Base-by-base conservation (phyloP, 30 jellyfish, hydroid and myxozoan species). In the Thelohanellus kitauei region DNA sequence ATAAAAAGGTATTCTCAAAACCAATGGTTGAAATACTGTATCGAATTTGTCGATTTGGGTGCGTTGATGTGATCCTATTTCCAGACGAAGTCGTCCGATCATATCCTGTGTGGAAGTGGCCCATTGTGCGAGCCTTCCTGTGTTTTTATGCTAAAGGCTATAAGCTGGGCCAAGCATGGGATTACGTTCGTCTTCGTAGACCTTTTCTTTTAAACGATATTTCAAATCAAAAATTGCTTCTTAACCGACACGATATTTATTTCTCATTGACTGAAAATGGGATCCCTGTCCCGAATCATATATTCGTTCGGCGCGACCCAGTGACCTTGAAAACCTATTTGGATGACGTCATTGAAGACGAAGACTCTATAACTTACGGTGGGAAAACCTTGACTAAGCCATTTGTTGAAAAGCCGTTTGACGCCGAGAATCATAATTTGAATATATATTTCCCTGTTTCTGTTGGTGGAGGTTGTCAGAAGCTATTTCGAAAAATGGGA, bases 381-480 rank as follows among this genome's bases (percentile, higher is more conserved):
- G 93, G 93, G 34, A 55, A 73, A 42, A 41, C 53, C 14, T 65
- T 78, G 45, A 62, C 88, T 0, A 62, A 63, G 40, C 97, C 97
- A 13, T 78, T 78, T 35, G 97, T 78, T 14, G 97, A 78, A 34
- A 78, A 78, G 41, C 97, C 97, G 20, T 75, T 65, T 52, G 58
- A 63, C 48, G 97, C 97, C 9, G 97, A 78, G 31, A 89, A 78
- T 40, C 97, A 64, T 34, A 64, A 55, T 43, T 56, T 78, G 29
- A 62, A 62, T 33, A 75, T 75, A 13, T 75, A 75, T 52, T 75
- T 61, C 44, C 95, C 95, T 9, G 45, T 59, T 8, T 44, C 88
- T 18, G 85, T 84, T 9, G 95, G 95, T 1, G 95, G 95, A 3
- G 95, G 95, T 10, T 64, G 95, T 41, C 95, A 75, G 43, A 61